Base-by-base conservation (phyloP, 2,797 vertebrate species). In the Gambusia yucatana region DNA sequence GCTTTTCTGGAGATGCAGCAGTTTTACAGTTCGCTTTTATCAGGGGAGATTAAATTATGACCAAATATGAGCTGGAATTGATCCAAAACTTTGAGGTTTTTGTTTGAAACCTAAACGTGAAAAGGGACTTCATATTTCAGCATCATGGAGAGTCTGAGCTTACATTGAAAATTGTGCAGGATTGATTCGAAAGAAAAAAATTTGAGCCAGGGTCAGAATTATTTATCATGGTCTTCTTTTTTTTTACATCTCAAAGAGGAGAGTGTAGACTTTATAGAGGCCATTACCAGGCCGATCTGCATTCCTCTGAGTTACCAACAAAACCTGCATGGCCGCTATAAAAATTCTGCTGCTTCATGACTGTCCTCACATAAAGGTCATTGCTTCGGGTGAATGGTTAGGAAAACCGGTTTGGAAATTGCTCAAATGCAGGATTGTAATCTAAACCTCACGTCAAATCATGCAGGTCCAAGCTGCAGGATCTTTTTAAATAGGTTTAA, bases 261-360 rank as follows among this genome's bases (percentile, higher is more conserved):
- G 10, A n/a, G 10, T 69, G 39, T 6, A 14, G 65, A 41, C 17
- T 25, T 22, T 25, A 13, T 39, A 5, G 67, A 28, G 48, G 59
- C 65, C 52, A 75, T 74, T 81, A 76, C 63, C 73, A 90, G 77
- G 70, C 77, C 76, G n/a, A 75, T 86, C 85, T 86, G 78, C 86
- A 87, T 93, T 94, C 91, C 87, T 73, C 73, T 16, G 2, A 78
- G 75, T 70, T 30, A 47, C 77, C 86, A 82, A 72, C 73, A 78
- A 87, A 90, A 89, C 94, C 95, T 92, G 91, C 92, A 93, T 80
- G 82, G 77, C 95, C 94, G 74, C 90, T 85, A 91, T 89, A 33
- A 91, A 73, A 84, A 84, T 87, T 83, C 79, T 84, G 88, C 91
- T 79, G 47, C 86, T 83, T 90, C 89, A 91, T 86, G 85, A 91